A percentile compares a stretch with the other conserved stretches of the same genome.
Conservation (phyloP, 2,888 invertebrate species). For the Acleris literana region DNA sequence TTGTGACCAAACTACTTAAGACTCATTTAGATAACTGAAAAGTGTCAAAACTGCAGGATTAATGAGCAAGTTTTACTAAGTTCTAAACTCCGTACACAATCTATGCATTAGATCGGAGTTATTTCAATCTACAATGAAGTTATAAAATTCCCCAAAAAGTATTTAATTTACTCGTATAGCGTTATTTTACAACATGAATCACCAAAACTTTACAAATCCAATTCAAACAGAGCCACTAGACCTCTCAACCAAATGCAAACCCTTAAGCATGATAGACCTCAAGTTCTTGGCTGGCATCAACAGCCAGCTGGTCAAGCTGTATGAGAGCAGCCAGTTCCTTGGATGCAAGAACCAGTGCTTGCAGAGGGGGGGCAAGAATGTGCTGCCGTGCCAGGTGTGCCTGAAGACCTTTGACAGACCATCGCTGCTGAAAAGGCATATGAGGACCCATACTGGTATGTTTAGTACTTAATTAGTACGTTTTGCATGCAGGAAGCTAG, state of each 20-base stretch:
- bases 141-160: too few relatives aligned
- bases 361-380: conserved; percentile 53
- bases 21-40: background rate
- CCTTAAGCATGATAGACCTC: conserved; percentile 64
- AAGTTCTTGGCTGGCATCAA: conserved; percentile 73
- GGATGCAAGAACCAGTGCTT: conserved; percentile 48
- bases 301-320: conserved; percentile 68
- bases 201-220: background rate
- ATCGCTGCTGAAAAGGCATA: conserved; percentile 86
- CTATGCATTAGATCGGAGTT: too few relatives aligned
- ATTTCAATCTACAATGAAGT: too few relatives aligned
- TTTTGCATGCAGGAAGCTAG: background rate
- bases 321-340: conserved; percentile 62
- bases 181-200: too few relatives aligned
- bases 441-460: conserved; percentile 87
- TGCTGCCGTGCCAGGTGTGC: conserved; percentile 85
- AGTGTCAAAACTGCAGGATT: background rate
- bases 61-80: background rate
- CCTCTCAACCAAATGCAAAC: conserved; percentile 56
- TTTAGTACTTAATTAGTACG: background rate
- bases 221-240: conserved; percentile 73
- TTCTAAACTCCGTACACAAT: too few relatives aligned
- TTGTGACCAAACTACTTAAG: background rate
- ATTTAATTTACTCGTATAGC: too few relatives aligned
- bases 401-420: conserved; percentile 88